A percentile compares a stretch with the other conserved stretches of the same genome.
These are phyloP conservation scores for Camponotus fellah DNA, from an alignment of 2,888 invertebrate species.

Conservation along the genomic window DNA sequence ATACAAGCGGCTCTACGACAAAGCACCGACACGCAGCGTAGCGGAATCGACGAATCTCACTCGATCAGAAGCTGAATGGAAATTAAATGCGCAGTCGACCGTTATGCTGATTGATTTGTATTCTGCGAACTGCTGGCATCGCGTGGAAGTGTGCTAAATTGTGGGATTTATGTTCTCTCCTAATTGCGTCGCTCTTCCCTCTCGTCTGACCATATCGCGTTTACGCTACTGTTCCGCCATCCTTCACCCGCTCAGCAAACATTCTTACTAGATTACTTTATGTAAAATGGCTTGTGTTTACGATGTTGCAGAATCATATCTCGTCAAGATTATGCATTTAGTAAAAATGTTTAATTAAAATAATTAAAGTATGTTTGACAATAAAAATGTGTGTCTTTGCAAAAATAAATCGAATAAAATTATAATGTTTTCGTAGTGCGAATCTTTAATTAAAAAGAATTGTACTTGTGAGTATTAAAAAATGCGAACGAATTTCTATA, in stretches of 20 bases:
- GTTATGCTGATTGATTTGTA: constrained; percentile 85
- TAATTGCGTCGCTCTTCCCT: constrained; percentile 82
- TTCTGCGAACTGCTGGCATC: constrained; percentile 81
- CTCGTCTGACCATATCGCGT: constrained; percentile 28
- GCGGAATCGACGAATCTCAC: constrained; percentile 50
- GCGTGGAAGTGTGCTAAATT: constrained; percentile 84
- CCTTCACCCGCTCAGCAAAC: constrained; percentile 38
- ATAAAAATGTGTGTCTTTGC: background rate
- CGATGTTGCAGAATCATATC: background rate
- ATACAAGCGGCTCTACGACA: constrained; percentile 40
- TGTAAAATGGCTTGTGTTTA: constrained; percentile 37
- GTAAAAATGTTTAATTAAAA: constrained; percentile 37
- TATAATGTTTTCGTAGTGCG: background rate
- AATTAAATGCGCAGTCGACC: constrained; percentile 85
- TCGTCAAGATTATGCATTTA: background rate
- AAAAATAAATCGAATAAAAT: background rate
- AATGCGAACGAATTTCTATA: background rate
- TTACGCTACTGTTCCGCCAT: constrained; percentile 44
- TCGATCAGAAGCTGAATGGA: constrained; percentile 80
- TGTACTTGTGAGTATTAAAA: background rate
- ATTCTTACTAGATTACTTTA: constrained; percentile 47
- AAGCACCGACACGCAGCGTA: constrained; percentile 48
- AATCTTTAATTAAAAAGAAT: background rate
- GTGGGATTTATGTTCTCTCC: constrained; percentile 85
- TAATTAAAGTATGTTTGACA: constrained; percentile 17